Conservation (phyloP, 1,140 invertebrate species). For the Hirudo medicinalis region DNA sequence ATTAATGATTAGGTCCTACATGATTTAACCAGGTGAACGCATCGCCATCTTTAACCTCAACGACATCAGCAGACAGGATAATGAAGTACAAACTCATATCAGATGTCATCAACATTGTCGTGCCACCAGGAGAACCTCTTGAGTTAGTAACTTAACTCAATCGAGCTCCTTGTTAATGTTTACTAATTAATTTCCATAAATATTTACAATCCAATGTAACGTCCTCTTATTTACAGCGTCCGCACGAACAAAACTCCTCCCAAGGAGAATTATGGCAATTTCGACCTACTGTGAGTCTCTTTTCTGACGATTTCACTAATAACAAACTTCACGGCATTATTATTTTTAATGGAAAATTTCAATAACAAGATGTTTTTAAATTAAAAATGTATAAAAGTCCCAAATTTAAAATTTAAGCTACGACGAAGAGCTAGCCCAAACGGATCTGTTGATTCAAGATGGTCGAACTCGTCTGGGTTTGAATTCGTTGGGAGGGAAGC, state of each 20-base stretch:
- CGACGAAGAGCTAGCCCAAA: conserved; percentile 38
- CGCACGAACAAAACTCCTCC: conserved; percentile 76
- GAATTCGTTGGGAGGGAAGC: background rate
- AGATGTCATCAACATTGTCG: conserved; percentile 78
- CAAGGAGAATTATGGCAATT: conserved; percentile 66
- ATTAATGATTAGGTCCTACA: background rate
- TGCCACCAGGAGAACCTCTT: conserved; percentile 74
- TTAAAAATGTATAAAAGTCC: too few relatives aligned
- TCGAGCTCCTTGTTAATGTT: background rate
- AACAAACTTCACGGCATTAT: too few relatives aligned
- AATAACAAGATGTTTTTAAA: background rate
- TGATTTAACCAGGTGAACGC: conserved; percentile 62
- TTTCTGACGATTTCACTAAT: background rate
- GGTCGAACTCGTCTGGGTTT: conserved; percentile 28
- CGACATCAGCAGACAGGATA: conserved; percentile 85
- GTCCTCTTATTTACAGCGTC: conserved; percentile 48
- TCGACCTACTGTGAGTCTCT: conserved; percentile 63
- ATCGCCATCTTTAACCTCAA: conserved; percentile 81
- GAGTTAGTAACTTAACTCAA: conserved; percentile 43
- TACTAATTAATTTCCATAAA: background rate
- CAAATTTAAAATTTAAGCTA: conserved; percentile 24
- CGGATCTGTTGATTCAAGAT: conserved; percentile 32
- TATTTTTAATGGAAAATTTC: background rate
- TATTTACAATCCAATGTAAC: conserved; percentile 17
- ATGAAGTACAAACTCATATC: conserved; percentile 90